Evolutionary conservation across 2,888 invertebrate genomes (phyloP).

Genomic region (Elegia similella): DNA sequence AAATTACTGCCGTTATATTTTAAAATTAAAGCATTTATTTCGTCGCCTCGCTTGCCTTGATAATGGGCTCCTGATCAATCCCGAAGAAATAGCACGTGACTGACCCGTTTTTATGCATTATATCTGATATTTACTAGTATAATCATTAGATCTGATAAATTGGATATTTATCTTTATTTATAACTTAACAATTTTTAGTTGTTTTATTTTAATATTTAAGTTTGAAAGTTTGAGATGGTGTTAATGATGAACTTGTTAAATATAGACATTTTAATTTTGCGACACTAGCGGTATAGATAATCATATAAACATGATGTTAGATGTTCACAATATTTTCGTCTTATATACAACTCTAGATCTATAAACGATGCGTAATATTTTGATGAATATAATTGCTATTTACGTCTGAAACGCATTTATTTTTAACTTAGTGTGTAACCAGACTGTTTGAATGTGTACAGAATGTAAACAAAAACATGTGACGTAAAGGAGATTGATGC

Average conservation of each 20-base stretch:
- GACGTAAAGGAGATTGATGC: background rate
- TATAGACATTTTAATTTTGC: background rate
- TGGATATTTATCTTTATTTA: no score
- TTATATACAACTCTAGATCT: constrained; percentile 4
- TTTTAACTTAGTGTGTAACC: constrained; percentile 1
- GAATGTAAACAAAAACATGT: background rate
- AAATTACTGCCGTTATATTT: no score
- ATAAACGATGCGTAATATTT: constrained; percentile 3
- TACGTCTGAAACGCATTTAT: constrained; percentile 5
- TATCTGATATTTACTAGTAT: no score
- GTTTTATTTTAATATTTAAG: no score
- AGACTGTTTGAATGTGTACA: background rate
- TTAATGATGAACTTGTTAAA: background rate
- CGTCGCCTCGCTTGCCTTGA: no score
- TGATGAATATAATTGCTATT: background rate
- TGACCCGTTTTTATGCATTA: no score
- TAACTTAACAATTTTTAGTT: no score
- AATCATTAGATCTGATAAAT: no score
- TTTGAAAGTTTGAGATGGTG: background rate
- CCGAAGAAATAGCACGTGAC: no score
- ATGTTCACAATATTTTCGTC: constrained; percentile 10
- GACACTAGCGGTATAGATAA: background rate
- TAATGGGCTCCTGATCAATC: no score
- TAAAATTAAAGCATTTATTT: no score
- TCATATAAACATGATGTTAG: background rate